A percentile compares a stretch with the other conserved stretches of the same genome.
Evolutionary conservation across 2,888 invertebrate genomes (phyloP).

Genomic region (Listrodromus nycthemerus): DNA sequence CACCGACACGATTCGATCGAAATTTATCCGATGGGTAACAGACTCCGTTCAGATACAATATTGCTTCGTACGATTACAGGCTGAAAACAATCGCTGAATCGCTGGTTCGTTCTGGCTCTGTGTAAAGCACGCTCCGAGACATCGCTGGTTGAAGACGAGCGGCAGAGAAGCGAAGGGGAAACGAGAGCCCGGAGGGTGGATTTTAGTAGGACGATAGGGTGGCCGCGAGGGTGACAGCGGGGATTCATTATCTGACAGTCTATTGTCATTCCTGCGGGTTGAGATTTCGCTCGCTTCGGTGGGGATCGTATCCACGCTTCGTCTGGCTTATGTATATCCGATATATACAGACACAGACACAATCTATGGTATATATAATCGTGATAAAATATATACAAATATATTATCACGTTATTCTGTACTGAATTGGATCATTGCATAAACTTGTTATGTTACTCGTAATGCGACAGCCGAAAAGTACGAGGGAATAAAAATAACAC

Average conservation of each 20-base stretch:
- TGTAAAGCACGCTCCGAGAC: constrained; percentile 61
- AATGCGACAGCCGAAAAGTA: not conserved
- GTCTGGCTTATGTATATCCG: constrained; percentile 25
- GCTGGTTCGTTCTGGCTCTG: constrained; percentile 40
- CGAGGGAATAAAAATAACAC: not conserved
- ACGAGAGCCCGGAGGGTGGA: constrained; percentile 72
- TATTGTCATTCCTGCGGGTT: constrained; percentile 81
- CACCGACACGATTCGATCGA: not conserved
- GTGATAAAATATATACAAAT: not conserved
- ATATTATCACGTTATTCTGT: not conserved
- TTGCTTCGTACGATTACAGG: not conserved
- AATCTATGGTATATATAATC: not conserved
- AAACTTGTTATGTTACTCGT: not conserved
- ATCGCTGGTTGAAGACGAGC: constrained; percentile 45
- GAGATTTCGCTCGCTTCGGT: constrained; percentile 78
- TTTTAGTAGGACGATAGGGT: constrained; percentile 76
- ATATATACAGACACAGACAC: not conserved
- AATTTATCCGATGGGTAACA: not conserved
- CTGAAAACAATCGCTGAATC: not conserved
- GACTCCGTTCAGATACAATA: not conserved
- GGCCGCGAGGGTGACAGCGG: constrained; percentile 74
- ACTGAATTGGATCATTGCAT: not conserved
- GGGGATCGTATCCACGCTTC: constrained; percentile 48
- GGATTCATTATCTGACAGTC: constrained; percentile 83
- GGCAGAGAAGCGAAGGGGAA: constrained; percentile 33